Base-by-base conservation (phyloP, 2,888 invertebrate genomes). In the Diarsia brunnea region DNA sequence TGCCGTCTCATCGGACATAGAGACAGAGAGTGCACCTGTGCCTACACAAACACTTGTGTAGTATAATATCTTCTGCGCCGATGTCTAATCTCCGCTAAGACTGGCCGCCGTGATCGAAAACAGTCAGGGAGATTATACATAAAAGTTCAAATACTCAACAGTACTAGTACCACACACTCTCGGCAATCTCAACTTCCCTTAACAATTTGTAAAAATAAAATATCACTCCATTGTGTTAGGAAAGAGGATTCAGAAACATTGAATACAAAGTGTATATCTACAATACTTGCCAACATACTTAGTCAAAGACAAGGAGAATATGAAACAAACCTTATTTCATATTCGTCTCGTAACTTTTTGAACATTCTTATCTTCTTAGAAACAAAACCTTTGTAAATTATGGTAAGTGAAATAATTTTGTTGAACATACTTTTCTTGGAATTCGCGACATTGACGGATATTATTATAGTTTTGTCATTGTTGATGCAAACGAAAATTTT, bases 261-360 rank as follows among this genome's bases (percentile, higher is more conserved):
- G 60, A 58, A 70, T 61, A 71, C 49, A 69, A 64, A 60, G 55
- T 60, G 14, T 47, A 31, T 49, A 49, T 70, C 51, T 60, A 73
- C 49, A 24, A 55, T 55, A 64, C 64, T 61, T 64, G 24, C 24
- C 60, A 27, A 73, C 68, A 60, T 69, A 78, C 49, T 75, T 67
- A 72, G 55, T 65, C 55, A 78, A 79, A 82, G 45, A 38, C 58
- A 70, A 67, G 21, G 55, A 45, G 66, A 61, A 85, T 78, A 70
- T 65, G 65, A 78, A 80, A 76, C 65, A 80, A 72, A 74, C 58
- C 84, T 75, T 64, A 75, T 81, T 75, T 72, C 45, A 78, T 79
- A 84, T 81, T 76, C 81, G 43, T 83, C 53, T 76, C 47, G 31
- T 49, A 85, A 73, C 78, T 85, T 85, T 74, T 43, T 24, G 19